Evolutionary conservation across 2,113 vertebrate species (phyloP).

Genomic region (Myrmophylax atrothorax): DNA sequence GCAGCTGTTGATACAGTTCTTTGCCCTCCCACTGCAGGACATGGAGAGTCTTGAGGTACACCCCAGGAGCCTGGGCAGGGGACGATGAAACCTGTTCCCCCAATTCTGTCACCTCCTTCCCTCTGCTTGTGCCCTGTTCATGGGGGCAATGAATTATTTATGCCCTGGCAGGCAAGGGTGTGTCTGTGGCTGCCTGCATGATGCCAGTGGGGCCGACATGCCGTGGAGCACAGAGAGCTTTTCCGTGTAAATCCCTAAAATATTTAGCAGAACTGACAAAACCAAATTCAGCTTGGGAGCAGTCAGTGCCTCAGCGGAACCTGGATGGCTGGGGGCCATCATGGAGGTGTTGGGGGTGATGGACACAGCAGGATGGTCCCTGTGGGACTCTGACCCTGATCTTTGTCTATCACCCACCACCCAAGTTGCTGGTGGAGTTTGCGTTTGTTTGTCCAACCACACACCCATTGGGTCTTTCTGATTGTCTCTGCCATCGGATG

Average conservation of each 20-base stretch:
- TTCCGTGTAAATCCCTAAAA: conserved; percentile 67
- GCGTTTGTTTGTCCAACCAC: not conserved
- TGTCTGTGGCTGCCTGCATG: not conserved
- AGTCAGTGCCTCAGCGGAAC: not conserved
- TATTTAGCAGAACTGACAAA: conserved; percentile 58
- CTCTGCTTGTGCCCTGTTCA: fast-evolving
- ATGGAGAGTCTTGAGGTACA: not conserved
- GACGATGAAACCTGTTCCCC: not conserved
- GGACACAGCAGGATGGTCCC: not conserved
- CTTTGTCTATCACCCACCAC: fast-evolving
- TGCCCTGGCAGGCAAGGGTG: not conserved
- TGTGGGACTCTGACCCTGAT: not conserved
- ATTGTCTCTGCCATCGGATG: not conserved
- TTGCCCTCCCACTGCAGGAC: not conserved
- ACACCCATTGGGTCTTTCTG: fast-evolving
- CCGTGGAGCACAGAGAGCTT: not conserved
- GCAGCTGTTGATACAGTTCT: not conserved
- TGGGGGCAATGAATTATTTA: conserved; percentile 21
- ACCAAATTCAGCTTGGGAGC: not conserved
- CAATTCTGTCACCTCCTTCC: not conserved
- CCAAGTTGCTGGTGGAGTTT: not conserved
- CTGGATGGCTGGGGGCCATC: not conserved
- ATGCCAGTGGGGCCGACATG: not conserved
- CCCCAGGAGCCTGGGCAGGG: not conserved
- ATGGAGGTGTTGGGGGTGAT: not conserved